These are phyloP conservation scores for Eremophila alpestris DNA, from an alignment of 2,797 vertebrate species.

Conservation along the genomic window DNA sequence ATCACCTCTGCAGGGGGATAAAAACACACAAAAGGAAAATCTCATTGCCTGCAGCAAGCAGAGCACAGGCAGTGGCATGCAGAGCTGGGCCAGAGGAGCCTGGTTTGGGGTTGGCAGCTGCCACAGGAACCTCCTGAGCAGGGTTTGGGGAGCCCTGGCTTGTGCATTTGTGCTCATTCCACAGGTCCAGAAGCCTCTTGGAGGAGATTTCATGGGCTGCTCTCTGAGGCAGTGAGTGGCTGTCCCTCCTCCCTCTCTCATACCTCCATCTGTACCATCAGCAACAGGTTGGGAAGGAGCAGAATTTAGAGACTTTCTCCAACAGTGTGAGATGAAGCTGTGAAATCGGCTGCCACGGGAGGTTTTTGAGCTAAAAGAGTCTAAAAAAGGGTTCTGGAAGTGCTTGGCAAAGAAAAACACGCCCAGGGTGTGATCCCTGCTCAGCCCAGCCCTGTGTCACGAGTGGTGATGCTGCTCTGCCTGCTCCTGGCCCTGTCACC, in stretches of 20 bases:
- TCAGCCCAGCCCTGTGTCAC: not conserved
- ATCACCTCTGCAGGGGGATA: not conserved
- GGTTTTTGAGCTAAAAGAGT: not conserved
- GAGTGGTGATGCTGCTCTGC: accelerated
- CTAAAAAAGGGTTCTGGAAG: not conserved
- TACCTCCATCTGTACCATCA: not conserved
- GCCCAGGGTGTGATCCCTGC: accelerated
- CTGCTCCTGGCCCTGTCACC: not conserved
- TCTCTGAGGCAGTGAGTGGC: not conserved
- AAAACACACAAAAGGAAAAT: not conserved
- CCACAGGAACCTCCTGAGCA: not conserved
- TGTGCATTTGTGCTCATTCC: not conserved
- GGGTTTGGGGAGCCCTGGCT: not conserved
- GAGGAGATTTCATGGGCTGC: not conserved
- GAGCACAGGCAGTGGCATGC: not conserved
- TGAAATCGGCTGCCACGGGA: not conserved
- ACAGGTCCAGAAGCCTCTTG: not conserved
- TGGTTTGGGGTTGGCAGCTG: not conserved
- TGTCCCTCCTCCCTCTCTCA: not conserved
- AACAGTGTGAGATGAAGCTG: not conserved
- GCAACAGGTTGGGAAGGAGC: not conserved
- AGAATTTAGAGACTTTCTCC: not conserved
- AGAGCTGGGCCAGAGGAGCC: not conserved
- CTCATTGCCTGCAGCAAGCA: not conserved
- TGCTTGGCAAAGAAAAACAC: not conserved